Evolutionary conservation across 2,113 vertebrate species (phyloP).

Genomic region (Tylochromis polylepis): DNA sequence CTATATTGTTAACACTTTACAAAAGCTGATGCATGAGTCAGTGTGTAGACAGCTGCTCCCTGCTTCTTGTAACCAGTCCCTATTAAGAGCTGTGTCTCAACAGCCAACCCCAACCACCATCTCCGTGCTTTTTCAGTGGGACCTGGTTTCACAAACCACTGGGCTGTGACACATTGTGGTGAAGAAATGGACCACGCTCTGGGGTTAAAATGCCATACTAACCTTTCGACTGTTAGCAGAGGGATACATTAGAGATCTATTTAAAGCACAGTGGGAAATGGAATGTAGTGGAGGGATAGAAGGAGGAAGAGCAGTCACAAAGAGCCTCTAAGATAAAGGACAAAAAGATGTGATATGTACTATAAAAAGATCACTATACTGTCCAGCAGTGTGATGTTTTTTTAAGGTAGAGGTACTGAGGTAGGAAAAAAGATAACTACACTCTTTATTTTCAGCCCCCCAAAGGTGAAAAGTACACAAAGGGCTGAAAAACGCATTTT

Average conservation of each 20-base stretch:
- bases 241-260: constrained; percentile 53
- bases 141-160: constrained; percentile 16
- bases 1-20: neutral
- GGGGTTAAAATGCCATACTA: constrained; percentile 41
- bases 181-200: constrained; percentile 14
- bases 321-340: neutral
- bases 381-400: neutral
- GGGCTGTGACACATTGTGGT: neutral
- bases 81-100: neutral
- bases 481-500: constrained; percentile 44
- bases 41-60: neutral
- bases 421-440: neutral
- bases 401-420: neutral
- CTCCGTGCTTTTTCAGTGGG: neutral
- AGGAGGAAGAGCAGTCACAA: neutral
- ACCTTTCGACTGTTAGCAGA: constrained; percentile 39
- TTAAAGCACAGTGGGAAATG: constrained; percentile 26
- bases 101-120: neutral
- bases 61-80: neutral
- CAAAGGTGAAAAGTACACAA: constrained; percentile 36
- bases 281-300: neutral
- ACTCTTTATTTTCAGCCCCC: constrained; percentile 12
- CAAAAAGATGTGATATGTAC: neutral
- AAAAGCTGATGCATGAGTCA: neutral
- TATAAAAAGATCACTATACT: neutral